Percentiles rank a stretch among this genome's conserved stretches.
Conservation (phyloP, 2,113 vertebrate species). For the Rhea pennata region DNA sequence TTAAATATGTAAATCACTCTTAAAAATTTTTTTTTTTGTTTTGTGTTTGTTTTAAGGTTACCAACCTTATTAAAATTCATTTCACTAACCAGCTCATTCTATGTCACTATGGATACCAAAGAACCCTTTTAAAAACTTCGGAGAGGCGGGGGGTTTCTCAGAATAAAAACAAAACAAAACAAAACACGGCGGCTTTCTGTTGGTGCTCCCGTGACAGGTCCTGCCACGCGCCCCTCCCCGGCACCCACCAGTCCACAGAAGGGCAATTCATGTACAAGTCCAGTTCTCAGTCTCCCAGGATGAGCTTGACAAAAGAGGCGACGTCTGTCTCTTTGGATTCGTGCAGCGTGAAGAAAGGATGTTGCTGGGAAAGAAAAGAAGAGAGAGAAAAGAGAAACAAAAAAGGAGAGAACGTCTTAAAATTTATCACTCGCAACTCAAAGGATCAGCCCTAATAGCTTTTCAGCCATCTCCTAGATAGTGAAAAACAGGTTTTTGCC, state of each 20-base stretch:
- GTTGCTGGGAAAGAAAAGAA: conserved; percentile 83
- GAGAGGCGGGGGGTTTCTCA: conserved; percentile 41
- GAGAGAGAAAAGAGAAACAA: background rate
- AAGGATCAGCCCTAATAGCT: background rate
- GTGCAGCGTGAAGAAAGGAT: conserved; percentile 92
- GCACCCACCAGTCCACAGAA: conserved; percentile 80
- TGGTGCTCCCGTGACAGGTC: conserved; percentile 70
- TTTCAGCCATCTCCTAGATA: background rate
- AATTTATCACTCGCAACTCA: background rate
- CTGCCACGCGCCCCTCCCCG: conserved; percentile 65
- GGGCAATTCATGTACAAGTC: conserved; percentile 63
- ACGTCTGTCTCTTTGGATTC: conserved; percentile 97
- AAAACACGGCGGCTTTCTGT: conserved; percentile 62
- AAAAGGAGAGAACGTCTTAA: background rate
- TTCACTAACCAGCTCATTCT: conserved; percentile 79
- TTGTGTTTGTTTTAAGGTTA: conserved; percentile 66
- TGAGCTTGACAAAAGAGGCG: conserved; percentile 93
- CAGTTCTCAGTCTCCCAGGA: conserved; percentile 89
- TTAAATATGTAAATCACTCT: conserved; percentile 83
- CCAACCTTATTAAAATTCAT: conserved; percentile 80
- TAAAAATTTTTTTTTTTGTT: background rate
- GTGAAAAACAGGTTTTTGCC: background rate
- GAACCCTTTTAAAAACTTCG: conserved; percentile 66
- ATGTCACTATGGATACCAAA: conserved; percentile 79
- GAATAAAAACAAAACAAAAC: conserved; percentile 53